A percentile compares a stretch with the other conserved stretches of the same genome.
Conservation (phyloP, 2,888 invertebrate species). For the Zhuqinia jingwanae region DNA sequence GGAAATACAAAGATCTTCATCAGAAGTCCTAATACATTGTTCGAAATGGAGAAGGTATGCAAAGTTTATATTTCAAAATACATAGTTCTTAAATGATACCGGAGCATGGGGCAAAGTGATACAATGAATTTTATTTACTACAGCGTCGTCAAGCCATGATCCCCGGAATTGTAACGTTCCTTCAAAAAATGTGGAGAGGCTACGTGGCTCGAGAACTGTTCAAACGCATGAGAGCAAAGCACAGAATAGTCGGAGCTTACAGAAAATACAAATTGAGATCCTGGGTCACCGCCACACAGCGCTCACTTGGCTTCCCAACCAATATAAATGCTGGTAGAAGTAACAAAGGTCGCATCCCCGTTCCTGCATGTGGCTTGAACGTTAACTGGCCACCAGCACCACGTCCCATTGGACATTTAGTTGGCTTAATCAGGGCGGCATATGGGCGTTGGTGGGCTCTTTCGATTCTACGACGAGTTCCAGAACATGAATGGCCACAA, state of each 20-base stretch:
- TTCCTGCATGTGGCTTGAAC: constrained; percentile 76
- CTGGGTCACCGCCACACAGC: constrained; percentile 84
- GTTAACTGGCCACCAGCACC: constrained; percentile 78
- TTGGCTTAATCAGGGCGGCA: constrained; percentile 84
- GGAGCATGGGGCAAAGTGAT: too few relatives aligned
- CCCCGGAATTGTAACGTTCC: constrained; percentile 93
- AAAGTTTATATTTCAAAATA: background rate
- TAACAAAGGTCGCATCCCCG: constrained; percentile 73
- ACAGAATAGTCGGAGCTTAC: constrained; percentile 91
- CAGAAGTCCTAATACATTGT: constrained; percentile 94
- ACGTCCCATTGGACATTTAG: constrained; percentile 82
- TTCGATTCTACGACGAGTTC: constrained; percentile 91
- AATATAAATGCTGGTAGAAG: constrained; percentile 39
- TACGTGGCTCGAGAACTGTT: constrained; percentile 89
- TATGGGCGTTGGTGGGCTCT: constrained; percentile 93
- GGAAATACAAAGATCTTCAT: constrained; percentile 98
- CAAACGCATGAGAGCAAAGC: constrained; percentile 92
- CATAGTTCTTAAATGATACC: too few relatives aligned
- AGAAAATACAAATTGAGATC: constrained; percentile 88
- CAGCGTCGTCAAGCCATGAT: constrained; percentile 91
- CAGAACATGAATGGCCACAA: constrained; percentile 92
- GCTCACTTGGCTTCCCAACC: constrained; percentile 77
- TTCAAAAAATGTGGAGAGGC: constrained; percentile 98
- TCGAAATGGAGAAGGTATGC: constrained; percentile 89
- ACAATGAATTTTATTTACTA: constrained; percentile 56